Evolutionary conservation across 1,140 invertebrate species (phyloP).

Genomic region (Melitaea cinxia): DNA sequence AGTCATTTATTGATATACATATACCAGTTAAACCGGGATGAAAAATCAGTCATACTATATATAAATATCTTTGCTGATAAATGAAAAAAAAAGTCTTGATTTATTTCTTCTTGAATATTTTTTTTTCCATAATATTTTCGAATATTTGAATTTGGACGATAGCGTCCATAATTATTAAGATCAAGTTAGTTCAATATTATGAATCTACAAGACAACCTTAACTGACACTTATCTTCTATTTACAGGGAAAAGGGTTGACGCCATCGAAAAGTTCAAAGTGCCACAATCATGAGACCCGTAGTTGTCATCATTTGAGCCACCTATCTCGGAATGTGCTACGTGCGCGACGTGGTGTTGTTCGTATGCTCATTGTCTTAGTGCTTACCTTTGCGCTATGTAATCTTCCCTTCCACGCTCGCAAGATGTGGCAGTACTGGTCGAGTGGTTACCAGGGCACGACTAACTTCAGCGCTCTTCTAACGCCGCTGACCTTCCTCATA

Average conservation of each 20-base stretch:
- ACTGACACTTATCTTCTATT: slow-evolving; percentile 11
- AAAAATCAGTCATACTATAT: too few relatives aligned
- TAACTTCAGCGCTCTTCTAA: slow-evolving; percentile 88
- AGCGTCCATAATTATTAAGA: too few relatives aligned
- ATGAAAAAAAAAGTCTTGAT: too few relatives aligned
- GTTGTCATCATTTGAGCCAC: slow-evolving; percentile 82
- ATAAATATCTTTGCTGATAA: too few relatives aligned
- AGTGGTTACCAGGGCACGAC: slow-evolving; percentile 84
- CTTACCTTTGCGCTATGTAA: slow-evolving; percentile 92
- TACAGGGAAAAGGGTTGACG: slow-evolving; percentile 50
- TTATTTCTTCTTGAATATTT: too few relatives aligned
- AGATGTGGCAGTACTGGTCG: slow-evolving; percentile 90
- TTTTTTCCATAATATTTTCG: too few relatives aligned
- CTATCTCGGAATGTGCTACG: slow-evolving; percentile 86
- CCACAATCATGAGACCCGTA: slow-evolving; percentile 50
- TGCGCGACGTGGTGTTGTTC: slow-evolving; percentile 87
- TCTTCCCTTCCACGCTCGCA: slow-evolving; percentile 91
- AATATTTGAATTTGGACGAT: too few relatives aligned
- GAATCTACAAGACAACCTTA: neutral
- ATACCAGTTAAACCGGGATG: too few relatives aligned
- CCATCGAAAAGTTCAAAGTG: slow-evolving; percentile 44
- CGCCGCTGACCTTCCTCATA: slow-evolving; percentile 91
- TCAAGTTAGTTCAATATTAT: too few relatives aligned
- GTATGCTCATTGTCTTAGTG: slow-evolving; percentile 92
- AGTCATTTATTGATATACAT: too few relatives aligned